Conservation (phyloP, 2,113 vertebrate genomes). For the Cricetomys ansorgei region DNA sequence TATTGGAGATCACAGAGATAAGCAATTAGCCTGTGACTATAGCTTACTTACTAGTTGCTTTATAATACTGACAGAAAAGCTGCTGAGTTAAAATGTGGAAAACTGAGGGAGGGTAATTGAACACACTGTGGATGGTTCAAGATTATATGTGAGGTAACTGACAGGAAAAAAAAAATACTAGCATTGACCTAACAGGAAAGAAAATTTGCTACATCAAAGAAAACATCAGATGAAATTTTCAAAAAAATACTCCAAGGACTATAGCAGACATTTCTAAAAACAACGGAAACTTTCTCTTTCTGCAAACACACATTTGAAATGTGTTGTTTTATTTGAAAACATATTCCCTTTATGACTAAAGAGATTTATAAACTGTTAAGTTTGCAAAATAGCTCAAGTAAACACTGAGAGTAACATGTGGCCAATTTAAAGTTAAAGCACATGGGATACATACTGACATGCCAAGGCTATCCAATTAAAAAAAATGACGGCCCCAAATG, state of each 20-base stretch:
- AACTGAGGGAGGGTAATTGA: background rate
- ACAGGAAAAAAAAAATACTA: background rate
- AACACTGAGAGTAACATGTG: too few species aligned
- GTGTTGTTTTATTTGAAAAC: background rate
- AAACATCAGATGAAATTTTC: background rate
- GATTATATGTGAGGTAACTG: background rate
- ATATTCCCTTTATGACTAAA: background rate
- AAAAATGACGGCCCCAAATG: too few species aligned
- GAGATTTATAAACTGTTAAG: too few species aligned
- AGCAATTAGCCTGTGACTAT: background rate
- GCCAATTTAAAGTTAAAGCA: too few species aligned
- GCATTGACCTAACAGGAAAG: background rate
- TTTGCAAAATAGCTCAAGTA: too few species aligned
- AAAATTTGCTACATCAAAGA: background rate
- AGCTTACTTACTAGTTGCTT: background rate
- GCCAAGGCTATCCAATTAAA: too few species aligned
- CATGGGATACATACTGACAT: too few species aligned
- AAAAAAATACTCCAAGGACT: conserved; percentile 9
- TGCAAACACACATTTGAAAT: background rate
- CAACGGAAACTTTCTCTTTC: background rate
- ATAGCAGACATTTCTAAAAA: background rate
- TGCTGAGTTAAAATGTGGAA: background rate
- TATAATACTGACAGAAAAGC: background rate
- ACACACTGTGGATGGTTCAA: background rate
- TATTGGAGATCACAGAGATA: background rate